Evolutionary conservation across 1,140 invertebrate genomes (phyloP).

Genomic region (Pteromalus puparum): DNA sequence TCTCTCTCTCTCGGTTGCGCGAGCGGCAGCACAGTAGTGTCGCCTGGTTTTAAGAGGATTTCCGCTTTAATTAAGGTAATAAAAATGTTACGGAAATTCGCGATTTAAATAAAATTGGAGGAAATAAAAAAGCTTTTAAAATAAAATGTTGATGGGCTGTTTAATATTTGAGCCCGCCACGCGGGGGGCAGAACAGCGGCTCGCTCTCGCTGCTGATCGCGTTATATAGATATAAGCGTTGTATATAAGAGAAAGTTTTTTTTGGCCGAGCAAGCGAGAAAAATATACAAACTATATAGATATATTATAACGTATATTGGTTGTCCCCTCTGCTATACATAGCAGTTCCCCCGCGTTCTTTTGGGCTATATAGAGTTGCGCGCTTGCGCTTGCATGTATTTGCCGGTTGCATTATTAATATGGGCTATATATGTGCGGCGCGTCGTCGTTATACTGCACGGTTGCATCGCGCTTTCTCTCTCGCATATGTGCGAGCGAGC

Average conservation of each 20-base stretch:
- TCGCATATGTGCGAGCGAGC: neutral
- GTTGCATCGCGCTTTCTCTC: too few relatives aligned
- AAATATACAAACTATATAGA: conserved; percentile 42
- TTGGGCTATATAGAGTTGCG: neutral
- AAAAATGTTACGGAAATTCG: conserved; percentile 43
- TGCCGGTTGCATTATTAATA: conserved; percentile 50
- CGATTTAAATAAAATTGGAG: conserved; percentile 48
- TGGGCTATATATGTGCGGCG: neutral
- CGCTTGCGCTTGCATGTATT: too few relatives aligned
- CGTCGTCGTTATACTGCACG: conserved; percentile 22
- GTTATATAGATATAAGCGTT: too few relatives aligned
- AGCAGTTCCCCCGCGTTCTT: neutral
- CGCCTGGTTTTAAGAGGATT: conserved; percentile 46
- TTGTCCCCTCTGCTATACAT: neutral
- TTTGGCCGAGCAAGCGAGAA: conserved; percentile 7
- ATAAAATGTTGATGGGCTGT: conserved; percentile 48
- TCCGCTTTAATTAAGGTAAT: conserved; percentile 48
- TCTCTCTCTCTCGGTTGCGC: neutral
- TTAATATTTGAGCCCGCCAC: conserved; percentile 37
- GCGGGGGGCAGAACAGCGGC: neutral
- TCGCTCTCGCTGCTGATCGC: neutral
- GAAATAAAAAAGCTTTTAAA: conserved; percentile 51
- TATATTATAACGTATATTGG: too few relatives aligned
- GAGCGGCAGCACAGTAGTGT: neutral
- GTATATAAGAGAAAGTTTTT: conserved; percentile 21